A percentile compares a stretch with the other conserved stretches of the same genome.
Evolutionary conservation across 2,888 invertebrate species (phyloP).

Genomic region (Spicauda simplicius): DNA sequence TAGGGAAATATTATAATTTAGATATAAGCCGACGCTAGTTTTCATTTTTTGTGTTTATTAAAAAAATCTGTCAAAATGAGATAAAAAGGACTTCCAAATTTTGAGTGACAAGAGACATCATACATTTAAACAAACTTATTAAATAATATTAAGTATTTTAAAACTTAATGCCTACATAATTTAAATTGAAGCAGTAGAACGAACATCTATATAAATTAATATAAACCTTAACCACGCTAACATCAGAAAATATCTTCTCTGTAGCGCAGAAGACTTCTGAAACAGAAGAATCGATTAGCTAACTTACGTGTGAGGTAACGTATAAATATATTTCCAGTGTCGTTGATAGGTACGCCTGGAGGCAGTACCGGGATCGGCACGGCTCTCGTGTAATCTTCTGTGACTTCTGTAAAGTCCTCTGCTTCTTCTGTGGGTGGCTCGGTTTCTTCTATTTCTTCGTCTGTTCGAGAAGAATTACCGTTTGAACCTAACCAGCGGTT

Average conservation of each 20-base stretch:
- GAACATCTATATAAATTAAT: no score
- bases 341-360: slow-evolving; percentile 55
- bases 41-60: no score
- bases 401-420: slow-evolving; percentile 49
- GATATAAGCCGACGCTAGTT: no score
- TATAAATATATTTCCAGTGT: slow-evolving; percentile 68
- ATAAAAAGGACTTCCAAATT: no score
- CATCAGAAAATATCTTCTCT: background rate
- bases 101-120: background rate
- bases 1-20: no score
- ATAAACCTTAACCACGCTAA: no score
- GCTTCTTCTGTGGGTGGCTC: slow-evolving; percentile 57
- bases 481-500: slow-evolving; percentile 66
- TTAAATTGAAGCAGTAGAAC: no score
- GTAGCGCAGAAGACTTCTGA: slow-evolving; percentile 48
- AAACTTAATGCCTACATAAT: no score
- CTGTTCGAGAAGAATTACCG: slow-evolving; percentile 60
- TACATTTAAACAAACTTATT: background rate
- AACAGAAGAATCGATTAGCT: slow-evolving; percentile 56
- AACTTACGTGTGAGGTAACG: slow-evolving; percentile 81
- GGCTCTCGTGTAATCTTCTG: slow-evolving; percentile 47
- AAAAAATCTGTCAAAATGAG: no score
- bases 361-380: slow-evolving; percentile 55
- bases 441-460: slow-evolving; percentile 71
- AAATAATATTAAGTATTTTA: no score